Percentiles rank a stretch among this genome's conserved stretches.
Conservation (phyloP, 2,888 invertebrate genomes). For the Calliscelio sp. region DNA sequence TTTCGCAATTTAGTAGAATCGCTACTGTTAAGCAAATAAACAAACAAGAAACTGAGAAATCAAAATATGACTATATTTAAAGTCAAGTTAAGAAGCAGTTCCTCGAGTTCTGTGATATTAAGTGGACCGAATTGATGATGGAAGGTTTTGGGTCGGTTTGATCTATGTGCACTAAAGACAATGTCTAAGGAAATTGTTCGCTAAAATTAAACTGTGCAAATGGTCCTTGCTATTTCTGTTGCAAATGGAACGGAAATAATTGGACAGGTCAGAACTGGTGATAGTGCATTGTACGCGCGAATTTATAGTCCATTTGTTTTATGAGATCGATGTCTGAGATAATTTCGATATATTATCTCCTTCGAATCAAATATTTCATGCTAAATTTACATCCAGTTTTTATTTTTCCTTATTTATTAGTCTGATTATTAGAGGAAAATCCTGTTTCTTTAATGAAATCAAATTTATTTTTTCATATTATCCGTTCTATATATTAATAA, state of each 20-base stretch:
- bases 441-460: too few species aligned
- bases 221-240: slow-evolving; percentile 59
- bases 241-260: slow-evolving; percentile 65
- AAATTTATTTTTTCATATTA: too few species aligned
- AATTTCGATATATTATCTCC: slow-evolving; percentile 9
- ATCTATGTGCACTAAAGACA: slow-evolving; percentile 19
- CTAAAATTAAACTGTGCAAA: slow-evolving; percentile 55
- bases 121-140: slow-evolving; percentile 18
- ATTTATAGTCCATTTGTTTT: slow-evolving; percentile 41
- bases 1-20: too few species aligned
- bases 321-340: slow-evolving; percentile 22
- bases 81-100: too few species aligned
- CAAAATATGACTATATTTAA: too few species aligned
- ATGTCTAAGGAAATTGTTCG: slow-evolving; percentile 54
- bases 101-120: too few species aligned
- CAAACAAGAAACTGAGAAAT: neutral
- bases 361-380: neutral
- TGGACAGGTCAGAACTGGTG: slow-evolving; percentile 39
- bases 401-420: too few species aligned
- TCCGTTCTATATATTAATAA: too few species aligned
- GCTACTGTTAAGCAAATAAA: neutral
- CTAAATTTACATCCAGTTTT: neutral
- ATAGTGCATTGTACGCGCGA: slow-evolving; percentile 37
- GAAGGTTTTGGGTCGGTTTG: slow-evolving; percentile 29
- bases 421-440: too few species aligned